Evolutionary conservation across 2,113 vertebrate species (phyloP), one percentile per base, ranked within the genome.

Genomic region (Serilophus lunatus): DNA sequence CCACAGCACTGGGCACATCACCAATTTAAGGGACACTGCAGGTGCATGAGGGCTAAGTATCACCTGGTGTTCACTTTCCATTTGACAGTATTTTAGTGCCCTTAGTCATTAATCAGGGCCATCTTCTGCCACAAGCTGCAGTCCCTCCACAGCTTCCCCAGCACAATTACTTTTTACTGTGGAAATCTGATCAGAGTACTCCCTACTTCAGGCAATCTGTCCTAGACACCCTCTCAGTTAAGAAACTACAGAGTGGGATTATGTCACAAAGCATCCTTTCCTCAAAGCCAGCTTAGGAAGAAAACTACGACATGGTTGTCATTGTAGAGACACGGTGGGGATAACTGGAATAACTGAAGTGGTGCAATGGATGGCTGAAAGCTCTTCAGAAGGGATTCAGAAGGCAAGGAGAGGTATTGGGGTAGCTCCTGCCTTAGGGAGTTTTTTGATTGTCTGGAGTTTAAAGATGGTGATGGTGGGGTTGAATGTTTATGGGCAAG

Each of bases 91-190:
- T 45, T 63, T 78, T 35, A 68, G 57, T 23, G 14, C 26, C 53
- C 50, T 70, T 36, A 40, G 54, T 36, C 24, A 57, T 35, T 59
- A 84, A 50, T 35, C 33, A 70, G 29, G 26, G 53, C 50, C 28
- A 54, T 11, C 60, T 45, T 14, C 25, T 63, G 65, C 49, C 42
- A 78, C 45, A 53, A 45, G 29, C 28, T 61, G 23, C 85, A 19
- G 33, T 36, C 13, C 31, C 54, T 63, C 18, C 59, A 53, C 44
- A 70, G 50, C 49, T 60, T 16, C 49, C 50, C 53, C 5, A 1
- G 33, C 54, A 65, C 8, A 2, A 28, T 0, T 3, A 33, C 17
- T 23, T 33, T 51, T 61, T 53, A 23, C 14, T 1, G 7, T 3
- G 18, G 65, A 56, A 86, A 79, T 38, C 35, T 1, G 2, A 68